Conservation (phyloP, 2,797 vertebrate species). For the Vireo griseus region DNA sequence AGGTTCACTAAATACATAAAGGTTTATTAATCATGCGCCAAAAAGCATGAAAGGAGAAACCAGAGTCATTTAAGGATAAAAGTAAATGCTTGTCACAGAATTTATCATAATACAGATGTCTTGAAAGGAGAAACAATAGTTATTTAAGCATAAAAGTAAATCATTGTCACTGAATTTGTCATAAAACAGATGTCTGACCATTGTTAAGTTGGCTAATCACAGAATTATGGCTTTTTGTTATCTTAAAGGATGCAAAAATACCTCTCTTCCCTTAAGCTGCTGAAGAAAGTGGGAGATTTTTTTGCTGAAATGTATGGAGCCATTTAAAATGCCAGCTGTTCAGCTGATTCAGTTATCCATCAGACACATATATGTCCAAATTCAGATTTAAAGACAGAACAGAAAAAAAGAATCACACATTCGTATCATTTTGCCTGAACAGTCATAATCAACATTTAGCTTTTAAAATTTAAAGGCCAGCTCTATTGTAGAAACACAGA, state of each 20-base stretch:
- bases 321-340: background rate
- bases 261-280: background rate
- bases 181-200: background rate
- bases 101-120: background rate
- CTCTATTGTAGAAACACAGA: slow-evolving; percentile 14
- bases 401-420: background rate
- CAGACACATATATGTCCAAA: background rate
- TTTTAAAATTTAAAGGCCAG: background rate
- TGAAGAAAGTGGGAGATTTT: background rate
- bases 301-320: background rate
- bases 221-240: background rate
- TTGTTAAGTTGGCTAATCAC: background rate
- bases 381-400: background rate
- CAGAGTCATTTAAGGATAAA: background rate
- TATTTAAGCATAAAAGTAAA: background rate
- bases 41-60: background rate
- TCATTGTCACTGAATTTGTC: background rate
- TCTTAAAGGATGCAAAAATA: background rate
- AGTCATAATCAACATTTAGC: background rate
- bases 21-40: background rate
- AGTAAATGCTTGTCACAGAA: background rate
- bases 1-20: background rate
- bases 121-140: background rate
- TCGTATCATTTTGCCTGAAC: background rate
- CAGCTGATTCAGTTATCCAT: background rate